Evolutionary conservation across 2,113 vertebrate species (phyloP).

Genomic region (Sphaerodactylus townsendi): DNA sequence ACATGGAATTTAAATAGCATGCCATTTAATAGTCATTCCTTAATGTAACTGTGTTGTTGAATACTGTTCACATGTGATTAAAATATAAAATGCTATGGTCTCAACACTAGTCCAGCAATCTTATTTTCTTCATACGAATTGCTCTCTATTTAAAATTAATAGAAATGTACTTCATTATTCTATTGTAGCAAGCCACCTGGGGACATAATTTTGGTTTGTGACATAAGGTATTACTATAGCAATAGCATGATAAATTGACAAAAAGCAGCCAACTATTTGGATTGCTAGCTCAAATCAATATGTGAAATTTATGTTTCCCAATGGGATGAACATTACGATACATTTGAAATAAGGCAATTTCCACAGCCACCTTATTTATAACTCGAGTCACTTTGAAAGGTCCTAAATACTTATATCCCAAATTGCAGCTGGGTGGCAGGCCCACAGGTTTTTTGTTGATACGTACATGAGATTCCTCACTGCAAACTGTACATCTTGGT

Average conservation of each 20-base stretch:
- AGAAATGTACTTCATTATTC: constrained; percentile 3
- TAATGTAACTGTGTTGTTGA: neutral
- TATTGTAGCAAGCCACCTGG: constrained; percentile 3
- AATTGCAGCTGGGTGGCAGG: no score
- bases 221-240: constrained; percentile 19
- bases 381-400: no score
- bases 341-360: no score
- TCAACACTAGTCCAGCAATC: neutral
- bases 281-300: constrained; percentile 6
- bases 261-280: constrained; percentile 4
- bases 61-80: neutral
- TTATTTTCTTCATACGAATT: neutral
- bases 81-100: neutral
- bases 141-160: neutral
- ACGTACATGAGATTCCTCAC: no score
- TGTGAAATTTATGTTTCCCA: neutral
- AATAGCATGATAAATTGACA: constrained; percentile 1
- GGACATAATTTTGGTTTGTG: constrained; percentile 5
- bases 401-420: no score
- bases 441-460: no score
- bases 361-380: no score
- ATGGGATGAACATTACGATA: no score
- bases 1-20: neutral
- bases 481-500: no score
- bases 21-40: neutral